phyloP scores from a whole-genome alignment of 1,140 invertebrate genomes.

The Halictus rubicundus region DNA sequence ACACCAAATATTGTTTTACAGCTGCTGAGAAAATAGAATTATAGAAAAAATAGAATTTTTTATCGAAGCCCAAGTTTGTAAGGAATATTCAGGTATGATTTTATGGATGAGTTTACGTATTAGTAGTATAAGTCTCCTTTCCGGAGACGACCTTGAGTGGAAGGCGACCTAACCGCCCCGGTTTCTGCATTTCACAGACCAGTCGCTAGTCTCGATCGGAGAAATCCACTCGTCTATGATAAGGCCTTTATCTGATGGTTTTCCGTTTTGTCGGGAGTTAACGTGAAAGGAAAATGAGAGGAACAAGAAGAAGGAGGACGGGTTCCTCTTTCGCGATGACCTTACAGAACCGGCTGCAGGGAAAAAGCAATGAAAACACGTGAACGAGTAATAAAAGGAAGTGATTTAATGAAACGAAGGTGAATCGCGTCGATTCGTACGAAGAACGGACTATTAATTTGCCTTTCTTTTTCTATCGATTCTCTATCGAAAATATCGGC shows the following conservation, averaged over 20 bases:
- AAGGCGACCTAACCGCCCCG: conserved; percentile 35
- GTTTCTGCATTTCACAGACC: conserved; percentile 44
- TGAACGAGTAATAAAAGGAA: neutral
- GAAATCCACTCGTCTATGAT: conserved; percentile 44
- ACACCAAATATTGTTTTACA: too few relatives aligned
- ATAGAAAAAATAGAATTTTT: too few relatives aligned
- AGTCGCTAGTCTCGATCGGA: conserved; percentile 15
- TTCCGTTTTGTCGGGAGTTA: conserved; percentile 24
- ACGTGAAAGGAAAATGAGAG: conserved; percentile 38
- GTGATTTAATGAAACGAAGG: neutral
- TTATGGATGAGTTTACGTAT: too few relatives aligned
- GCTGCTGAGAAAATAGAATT: too few relatives aligned
- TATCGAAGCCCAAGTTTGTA: too few relatives aligned
- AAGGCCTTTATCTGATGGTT: conserved; percentile 25
- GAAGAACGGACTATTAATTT: neutral
- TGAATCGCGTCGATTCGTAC: neutral
- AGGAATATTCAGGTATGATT: too few relatives aligned
- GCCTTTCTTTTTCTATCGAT: too few relatives aligned
- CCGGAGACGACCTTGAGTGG: conserved; percentile 51
- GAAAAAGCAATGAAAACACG: conserved; percentile 9
- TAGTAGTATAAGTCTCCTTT: conserved; percentile 44
- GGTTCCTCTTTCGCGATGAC: conserved; percentile 23
- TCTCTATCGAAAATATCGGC: neutral
- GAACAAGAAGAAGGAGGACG: conserved; percentile 5
- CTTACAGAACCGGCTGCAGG: conserved; percentile 3